Base-by-base conservation (phyloP, 2,113 vertebrate species). In the Nipponia nippon region DNA sequence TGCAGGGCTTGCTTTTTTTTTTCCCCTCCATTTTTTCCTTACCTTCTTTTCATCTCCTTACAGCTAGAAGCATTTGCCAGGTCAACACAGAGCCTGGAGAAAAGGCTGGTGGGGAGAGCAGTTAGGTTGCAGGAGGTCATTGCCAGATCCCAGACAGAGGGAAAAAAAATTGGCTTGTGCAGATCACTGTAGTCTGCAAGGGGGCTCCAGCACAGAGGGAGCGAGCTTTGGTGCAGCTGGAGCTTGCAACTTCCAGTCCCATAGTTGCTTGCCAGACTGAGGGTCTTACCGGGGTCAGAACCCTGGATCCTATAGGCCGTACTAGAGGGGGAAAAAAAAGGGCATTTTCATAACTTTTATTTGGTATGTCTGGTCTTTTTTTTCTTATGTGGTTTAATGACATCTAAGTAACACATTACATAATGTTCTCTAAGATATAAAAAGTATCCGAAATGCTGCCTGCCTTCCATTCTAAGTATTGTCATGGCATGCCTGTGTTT, bases 41-140 rank as follows among this genome's bases (percentile, higher is more conserved):
- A 78, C 97, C 95, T 90, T 80, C 97, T 98, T 96, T 97, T 97
- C 90, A 95, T 96, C 97, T 97, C 92, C 84, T 72, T 75, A 92
- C 75, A 70, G 56, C 95, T 95, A 96, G 85, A 95, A 93, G 76
- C 62, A 66, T 93, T 95, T 72, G 83, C 89, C 92, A 93, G 80
- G 70, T 95, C 94, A 90, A 75, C 77, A 81, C 47, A 89, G 46
- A 91, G 77, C 61, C 81, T 76, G 73, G 66, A 92, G 92, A 91
- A 95, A 72, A 92, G 44, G 50, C 83, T 94, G 70, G 53, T 83
- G 63, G 62, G 79, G 84, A 88, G 65, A 93, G 79, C 82, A 92
- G 72, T 92, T 93, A 42, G 70, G 50, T 72, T 96, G 80, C 78
- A 76, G 85, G 76, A 79, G 80, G 72, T 90, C 85, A 66, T 63